A percentile compares a stretch with the other conserved stretches of the same genome.
Conservation (phyloP, 2,113 vertebrate genomes). For the Brachypteracias leptosomus region DNA sequence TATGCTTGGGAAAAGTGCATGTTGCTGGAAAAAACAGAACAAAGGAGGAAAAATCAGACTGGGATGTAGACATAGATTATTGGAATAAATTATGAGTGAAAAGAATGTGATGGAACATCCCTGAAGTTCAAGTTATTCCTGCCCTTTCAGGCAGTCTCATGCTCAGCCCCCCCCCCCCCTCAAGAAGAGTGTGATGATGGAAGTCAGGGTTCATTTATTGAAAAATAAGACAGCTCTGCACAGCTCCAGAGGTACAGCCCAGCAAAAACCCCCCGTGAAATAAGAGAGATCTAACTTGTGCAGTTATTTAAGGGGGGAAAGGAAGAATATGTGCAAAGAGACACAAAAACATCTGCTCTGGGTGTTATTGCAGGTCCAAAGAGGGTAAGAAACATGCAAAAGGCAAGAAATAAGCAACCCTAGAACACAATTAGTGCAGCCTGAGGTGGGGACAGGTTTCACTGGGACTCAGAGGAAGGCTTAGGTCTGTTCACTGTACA, state of each 20-base stretch:
- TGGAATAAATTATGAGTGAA: background rate
- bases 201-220: background rate
- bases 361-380: background rate
- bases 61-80: background rate
- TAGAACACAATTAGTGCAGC: background rate
- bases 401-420: background rate
- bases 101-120: background rate
- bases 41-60: background rate
- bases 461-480: background rate
- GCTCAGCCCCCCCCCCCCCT: background rate
- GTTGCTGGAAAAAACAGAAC: background rate
- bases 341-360: background rate
- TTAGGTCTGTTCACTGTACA: background rate
- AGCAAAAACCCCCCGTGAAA: background rate
- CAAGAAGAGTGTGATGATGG: background rate
- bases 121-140: background rate
- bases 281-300: background rate
- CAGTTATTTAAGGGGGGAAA: background rate
- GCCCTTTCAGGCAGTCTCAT: background rate
- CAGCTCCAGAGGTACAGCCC: background rate
- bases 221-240: background rate
- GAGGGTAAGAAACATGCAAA: background rate
- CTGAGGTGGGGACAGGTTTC: background rate
- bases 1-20: background rate
- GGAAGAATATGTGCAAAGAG: background rate